These are phyloP conservation scores for Cephalopachus bancanus DNA, from an alignment of 2,797 vertebrate genomes.

Conservation along the genomic window DNA sequence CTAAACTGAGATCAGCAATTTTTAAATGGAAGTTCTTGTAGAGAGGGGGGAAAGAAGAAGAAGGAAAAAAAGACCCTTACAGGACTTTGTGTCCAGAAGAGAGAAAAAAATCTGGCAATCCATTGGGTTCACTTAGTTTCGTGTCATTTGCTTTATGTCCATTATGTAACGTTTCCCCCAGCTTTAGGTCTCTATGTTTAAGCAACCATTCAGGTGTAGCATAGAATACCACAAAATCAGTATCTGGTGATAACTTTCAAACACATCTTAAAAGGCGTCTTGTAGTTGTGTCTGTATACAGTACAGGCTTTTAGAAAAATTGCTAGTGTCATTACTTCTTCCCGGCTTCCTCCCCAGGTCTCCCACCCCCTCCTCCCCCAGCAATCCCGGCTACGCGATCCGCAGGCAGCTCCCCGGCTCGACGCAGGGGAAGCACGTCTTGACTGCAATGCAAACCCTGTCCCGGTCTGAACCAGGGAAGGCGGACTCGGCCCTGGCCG, in stretches of 20 bases:
- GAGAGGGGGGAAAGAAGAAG: not conserved
- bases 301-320: conserved; percentile 52
- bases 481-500: not conserved
- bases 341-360: conserved; percentile 59
- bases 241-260: conserved; percentile 79
- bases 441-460: conserved; percentile 79
- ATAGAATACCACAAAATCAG: conserved; percentile 73
- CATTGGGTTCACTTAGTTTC: conserved; percentile 76
- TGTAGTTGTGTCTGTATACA: conserved; percentile 4
- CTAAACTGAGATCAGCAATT: conserved; percentile 34
- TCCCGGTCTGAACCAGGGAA: conserved; percentile 56
- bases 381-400: conserved; percentile 64
- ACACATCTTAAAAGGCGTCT: conserved; percentile 55
- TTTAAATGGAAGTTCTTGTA: conserved; percentile 48
- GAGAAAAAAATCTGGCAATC: not conserved
- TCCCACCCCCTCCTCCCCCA: conserved; percentile 61
- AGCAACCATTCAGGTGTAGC: conserved; percentile 72
- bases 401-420: conserved; percentile 70
- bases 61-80: not conserved
- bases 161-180: conserved; percentile 87
- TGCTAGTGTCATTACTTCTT: conserved; percentile 78
- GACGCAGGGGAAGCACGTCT: conserved; percentile 74
- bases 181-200: conserved; percentile 72
- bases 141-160: conserved; percentile 65
- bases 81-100: not conserved